phyloP scores from a whole-genome alignment of 2,888 invertebrate species.

The Papilio demoleus region DNA sequence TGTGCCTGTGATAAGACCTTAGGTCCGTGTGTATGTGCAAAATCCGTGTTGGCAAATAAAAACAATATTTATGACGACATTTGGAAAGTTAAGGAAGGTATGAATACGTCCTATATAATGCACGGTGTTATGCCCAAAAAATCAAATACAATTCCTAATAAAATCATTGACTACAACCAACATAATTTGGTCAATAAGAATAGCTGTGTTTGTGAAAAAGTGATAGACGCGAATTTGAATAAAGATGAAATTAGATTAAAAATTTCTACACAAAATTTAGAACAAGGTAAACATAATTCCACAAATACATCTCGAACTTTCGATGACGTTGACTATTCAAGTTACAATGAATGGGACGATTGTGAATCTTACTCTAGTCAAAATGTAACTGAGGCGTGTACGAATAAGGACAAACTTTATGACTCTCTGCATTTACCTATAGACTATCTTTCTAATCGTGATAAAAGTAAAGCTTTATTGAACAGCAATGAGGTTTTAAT shows the following conservation, averaged over 20 bases:
- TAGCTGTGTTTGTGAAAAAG: constrained; percentile 19
- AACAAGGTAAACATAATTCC: constrained; percentile 14
- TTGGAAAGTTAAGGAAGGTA: constrained; percentile 54
- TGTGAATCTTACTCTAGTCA: constrained; percentile 41
- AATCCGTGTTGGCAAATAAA: constrained; percentile 54
- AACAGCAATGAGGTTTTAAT: constrained; percentile 41
- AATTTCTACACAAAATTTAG: constrained; percentile 48
- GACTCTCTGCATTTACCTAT: constrained; percentile 55
- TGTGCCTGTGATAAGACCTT: constrained; percentile 60
- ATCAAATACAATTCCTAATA: constrained; percentile 33
- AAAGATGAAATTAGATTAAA: constrained; percentile 55
- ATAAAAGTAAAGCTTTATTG: constrained; percentile 42
- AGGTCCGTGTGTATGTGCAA: constrained; percentile 61
- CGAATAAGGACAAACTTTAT: constrained; percentile 48
- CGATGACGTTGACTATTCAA: constrained; percentile 42
- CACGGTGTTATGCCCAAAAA: constrained; percentile 45
- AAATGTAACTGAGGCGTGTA: constrained; percentile 43
- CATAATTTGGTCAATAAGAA: not conserved
- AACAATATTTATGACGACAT: constrained; percentile 54
- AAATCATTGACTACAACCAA: constrained; percentile 1
- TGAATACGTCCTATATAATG: constrained; percentile 63
- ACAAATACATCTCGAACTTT: constrained; percentile 43
- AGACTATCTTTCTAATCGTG: constrained; percentile 42
- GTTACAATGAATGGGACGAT: constrained; percentile 51
- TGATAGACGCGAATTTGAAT: constrained; percentile 3